A percentile compares a stretch with the other conserved stretches of the same genome.
These are phyloP conservation scores for Dryocosmus kuriphilus DNA, from an alignment of 2,888 invertebrate species.

Conservation along the genomic window DNA sequence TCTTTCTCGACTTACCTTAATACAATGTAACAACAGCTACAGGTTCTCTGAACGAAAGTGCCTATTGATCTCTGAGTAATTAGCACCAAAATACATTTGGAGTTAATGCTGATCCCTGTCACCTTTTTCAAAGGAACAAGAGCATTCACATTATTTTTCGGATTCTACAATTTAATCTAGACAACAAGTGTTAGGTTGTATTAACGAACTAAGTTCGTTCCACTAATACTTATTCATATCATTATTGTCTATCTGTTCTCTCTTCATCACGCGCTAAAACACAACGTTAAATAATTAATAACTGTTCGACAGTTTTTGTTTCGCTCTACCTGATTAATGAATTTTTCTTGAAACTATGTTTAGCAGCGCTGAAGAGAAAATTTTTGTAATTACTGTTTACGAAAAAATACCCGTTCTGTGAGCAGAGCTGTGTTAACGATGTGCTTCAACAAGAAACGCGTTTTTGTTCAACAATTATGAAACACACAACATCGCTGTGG, in stretches of 20 bases:
- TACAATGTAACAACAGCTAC: constrained; percentile 4
- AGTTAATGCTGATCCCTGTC: constrained; percentile 5
- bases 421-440: constrained; percentile 13
- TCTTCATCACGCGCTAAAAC: constrained; percentile 29
- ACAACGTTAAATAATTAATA: constrained; percentile 17
- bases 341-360: neutral
- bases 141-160: neutral
- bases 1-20: constrained; percentile 37
- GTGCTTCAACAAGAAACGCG: neutral
- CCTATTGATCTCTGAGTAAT: neutral
- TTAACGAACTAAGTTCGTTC: constrained; percentile 22
- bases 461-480: constrained; percentile 2
- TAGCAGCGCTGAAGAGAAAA: constrained; percentile 32
- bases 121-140: neutral
- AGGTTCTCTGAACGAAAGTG: neutral
- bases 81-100: constrained; percentile 23
- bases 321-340: neutral
- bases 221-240: constrained; percentile 37
- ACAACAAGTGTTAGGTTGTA: constrained; percentile 36
- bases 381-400: constrained; percentile 21
- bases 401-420: constrained; percentile 25
- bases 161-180: constrained; percentile 34
- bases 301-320: neutral
- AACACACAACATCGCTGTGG: constrained; percentile 12
- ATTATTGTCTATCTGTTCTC: constrained; percentile 38